Conservation (phyloP, 2,888 invertebrate genomes). For the Pseudococcus jackbeardsleyi region DNA sequence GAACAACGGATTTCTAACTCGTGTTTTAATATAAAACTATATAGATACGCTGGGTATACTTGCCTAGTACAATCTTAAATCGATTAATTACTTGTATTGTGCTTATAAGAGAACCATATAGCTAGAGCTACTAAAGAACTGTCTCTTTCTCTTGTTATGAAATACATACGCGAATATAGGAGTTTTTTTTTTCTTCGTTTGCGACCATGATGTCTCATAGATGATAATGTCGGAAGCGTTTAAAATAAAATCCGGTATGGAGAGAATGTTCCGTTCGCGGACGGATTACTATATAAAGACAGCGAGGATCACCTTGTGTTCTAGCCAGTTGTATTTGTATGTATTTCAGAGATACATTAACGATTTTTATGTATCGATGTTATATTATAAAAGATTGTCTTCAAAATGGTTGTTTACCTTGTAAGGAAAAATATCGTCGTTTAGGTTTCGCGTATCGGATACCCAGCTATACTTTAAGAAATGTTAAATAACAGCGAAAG, state of each 20-base stretch:
- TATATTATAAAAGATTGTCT: conserved; percentile 9
- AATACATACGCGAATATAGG: neutral
- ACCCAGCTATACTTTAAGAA: neutral
- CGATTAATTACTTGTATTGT: conserved; percentile 37
- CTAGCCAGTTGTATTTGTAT: conserved; percentile 26
- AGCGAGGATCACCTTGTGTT: conserved; percentile 40
- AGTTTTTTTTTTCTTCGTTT: conserved; percentile 30
- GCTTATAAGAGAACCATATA: neutral
- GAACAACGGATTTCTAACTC: conserved; percentile 23
- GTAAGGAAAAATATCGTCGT: conserved; percentile 45
- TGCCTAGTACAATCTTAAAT: neutral
- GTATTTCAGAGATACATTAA: conserved; percentile 43
- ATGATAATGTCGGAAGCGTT: conserved; percentile 48
- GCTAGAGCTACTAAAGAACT: conserved; percentile 15
- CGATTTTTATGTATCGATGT: conserved; percentile 36
- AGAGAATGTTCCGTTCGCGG: conserved; percentile 50
- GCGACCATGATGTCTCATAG: conserved; percentile 43
- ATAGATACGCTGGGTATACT: neutral
- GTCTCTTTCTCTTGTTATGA: conserved; percentile 27
- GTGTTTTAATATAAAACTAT: conserved; percentile 12
- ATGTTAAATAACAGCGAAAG: conserved; percentile 37
- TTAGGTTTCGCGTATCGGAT: neutral
- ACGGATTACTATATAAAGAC: conserved; percentile 50
- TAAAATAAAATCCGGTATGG: conserved; percentile 45
- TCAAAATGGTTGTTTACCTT: conserved; percentile 36